Percentiles rank a stretch among this genome's conserved stretches.
phyloP scores from a whole-genome alignment of 1,140 invertebrate genomes.

The Drosophila lini region DNA sequence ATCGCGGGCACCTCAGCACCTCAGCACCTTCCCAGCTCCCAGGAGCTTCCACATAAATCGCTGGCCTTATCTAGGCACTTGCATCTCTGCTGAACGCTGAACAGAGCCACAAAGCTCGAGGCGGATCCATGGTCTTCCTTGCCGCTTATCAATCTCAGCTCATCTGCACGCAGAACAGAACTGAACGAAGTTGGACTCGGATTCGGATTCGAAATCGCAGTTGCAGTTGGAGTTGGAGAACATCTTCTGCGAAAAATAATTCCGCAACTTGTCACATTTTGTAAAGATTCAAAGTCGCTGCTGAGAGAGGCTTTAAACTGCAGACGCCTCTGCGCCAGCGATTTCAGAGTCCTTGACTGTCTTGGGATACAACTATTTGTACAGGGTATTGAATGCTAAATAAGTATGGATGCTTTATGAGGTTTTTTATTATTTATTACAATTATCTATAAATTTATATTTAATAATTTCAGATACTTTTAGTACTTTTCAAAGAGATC shows the following conservation, averaged over 20 bases:
- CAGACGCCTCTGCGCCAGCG: conserved; percentile 71
- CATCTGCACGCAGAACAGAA: conserved; percentile 72
- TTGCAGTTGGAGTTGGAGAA: conserved; percentile 28
- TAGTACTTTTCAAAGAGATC: background rate
- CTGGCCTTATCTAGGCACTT: conserved; percentile 68
- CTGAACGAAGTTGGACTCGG: conserved; percentile 2
- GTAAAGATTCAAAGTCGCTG: conserved; percentile 54
- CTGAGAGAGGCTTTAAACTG: conserved; percentile 31
- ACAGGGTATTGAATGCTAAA: conserved; percentile 11
- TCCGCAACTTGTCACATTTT: conserved; percentile 81
- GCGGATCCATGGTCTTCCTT: conserved; percentile 28
- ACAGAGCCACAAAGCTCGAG: conserved; percentile 50
- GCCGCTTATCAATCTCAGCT: conserved; percentile 75
- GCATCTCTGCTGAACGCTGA: conserved; percentile 48
- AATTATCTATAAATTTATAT: background rate
- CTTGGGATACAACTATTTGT: background rate
- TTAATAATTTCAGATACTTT: background rate
- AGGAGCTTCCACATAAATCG: conserved; percentile 75
- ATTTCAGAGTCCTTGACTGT: conserved; percentile 59
- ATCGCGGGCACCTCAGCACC: conserved; percentile 10
- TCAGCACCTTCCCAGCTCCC: background rate
- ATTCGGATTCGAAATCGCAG: conserved; percentile 1
- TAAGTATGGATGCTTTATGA: too few relatives aligned
- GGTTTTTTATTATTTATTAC: background rate
- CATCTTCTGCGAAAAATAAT: conserved; percentile 82